Conservation (phyloP, 2,888 invertebrate genomes). For the Plutella xylostella region DNA sequence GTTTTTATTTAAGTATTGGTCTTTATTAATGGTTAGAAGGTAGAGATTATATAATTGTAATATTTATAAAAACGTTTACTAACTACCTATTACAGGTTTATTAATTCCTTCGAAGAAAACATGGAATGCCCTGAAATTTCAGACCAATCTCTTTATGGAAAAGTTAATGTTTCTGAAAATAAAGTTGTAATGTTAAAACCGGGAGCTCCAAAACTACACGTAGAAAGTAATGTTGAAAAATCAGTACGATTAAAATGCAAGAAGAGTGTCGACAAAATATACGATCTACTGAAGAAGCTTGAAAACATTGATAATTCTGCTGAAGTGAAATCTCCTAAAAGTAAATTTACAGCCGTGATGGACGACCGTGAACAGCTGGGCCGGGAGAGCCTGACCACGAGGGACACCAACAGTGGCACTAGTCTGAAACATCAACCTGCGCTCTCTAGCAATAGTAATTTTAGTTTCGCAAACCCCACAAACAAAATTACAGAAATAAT, state of each 20-base stretch:
- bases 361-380: conserved; percentile 9
- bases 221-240: too few species aligned
- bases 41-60: too few species aligned
- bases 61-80: too few species aligned
- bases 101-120: too few species aligned
- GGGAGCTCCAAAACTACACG: neutral
- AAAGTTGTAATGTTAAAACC: too few species aligned
- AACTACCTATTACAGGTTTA: too few species aligned
- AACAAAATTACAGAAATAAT: neutral
- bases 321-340: neutral
- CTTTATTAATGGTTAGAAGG: too few species aligned
- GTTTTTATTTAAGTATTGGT: too few species aligned
- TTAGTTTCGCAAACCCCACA: conserved; percentile 4
- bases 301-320: conserved; percentile 24
- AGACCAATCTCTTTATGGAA: too few species aligned
- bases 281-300: conserved; percentile 42
- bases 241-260: too few species aligned
- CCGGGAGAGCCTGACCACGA: conserved; percentile 24
- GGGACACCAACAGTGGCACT: conserved; percentile 43
- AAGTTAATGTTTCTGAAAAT: too few species aligned
- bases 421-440: conserved; percentile 39
- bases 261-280: conserved; percentile 54
- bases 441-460: conserved; percentile 36
- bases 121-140: too few species aligned
- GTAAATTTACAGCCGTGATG: neutral